Conservation (phyloP, 2,888 invertebrate genomes). For the Pyrochroa serraticornis region DNA sequence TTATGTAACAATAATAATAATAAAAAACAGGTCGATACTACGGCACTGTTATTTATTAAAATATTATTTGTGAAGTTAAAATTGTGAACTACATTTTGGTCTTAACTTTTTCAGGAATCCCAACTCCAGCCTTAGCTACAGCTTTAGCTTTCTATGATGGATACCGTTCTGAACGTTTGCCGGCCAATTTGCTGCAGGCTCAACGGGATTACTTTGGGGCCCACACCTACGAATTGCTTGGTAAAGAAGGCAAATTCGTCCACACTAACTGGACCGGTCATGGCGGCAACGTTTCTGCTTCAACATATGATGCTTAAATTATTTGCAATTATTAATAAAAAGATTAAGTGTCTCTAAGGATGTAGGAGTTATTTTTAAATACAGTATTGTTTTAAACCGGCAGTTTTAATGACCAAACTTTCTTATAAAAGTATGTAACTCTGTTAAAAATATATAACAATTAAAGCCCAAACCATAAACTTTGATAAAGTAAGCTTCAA, state of each 20-base stretch:
- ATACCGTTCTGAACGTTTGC: constrained; percentile 82
- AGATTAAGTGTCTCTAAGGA: constrained; percentile 5
- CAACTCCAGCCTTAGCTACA: constrained; percentile 90
- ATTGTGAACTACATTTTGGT: no score
- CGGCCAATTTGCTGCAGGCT: constrained; percentile 95
- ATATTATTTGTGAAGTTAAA: no score
- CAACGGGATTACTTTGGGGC: constrained; percentile 99
- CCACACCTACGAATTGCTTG: constrained; percentile 93
- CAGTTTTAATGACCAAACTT: no score
- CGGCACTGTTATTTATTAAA: no score
- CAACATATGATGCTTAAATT: constrained; percentile 80
- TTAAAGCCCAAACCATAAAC: constrained; percentile 10
- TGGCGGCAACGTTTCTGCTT: constrained; percentile 94
- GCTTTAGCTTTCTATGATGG: constrained; percentile 98
- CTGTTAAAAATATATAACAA: constrained; percentile 16
- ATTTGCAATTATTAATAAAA: constrained; percentile 11
- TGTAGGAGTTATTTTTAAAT: constrained; percentile 19
- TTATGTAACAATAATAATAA: no score
- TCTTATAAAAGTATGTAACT: constrained; percentile 17
- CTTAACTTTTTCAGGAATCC: constrained; percentile 72
- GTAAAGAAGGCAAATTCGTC: constrained; percentile 84
- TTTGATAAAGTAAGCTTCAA: constrained; percentile 4
- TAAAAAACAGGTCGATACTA: no score
- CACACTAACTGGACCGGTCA: constrained; percentile 99
- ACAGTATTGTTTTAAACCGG: constrained; percentile 28